Evolutionary conservation across 2,797 vertebrate genomes (phyloP).

Genomic region (Steatocranus sp.): DNA sequence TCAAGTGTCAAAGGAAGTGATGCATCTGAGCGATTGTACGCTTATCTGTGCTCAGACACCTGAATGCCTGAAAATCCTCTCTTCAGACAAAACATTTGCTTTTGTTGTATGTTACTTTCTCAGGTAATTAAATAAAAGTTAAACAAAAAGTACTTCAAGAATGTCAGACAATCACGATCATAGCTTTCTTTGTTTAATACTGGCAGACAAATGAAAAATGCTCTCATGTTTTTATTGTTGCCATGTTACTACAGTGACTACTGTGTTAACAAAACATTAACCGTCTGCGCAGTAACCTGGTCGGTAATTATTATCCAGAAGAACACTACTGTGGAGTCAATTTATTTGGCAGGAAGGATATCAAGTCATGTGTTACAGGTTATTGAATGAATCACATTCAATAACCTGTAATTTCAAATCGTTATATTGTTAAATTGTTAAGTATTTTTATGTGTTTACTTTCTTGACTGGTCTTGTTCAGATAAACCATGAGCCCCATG

Average conservation of each 20-base stretch:
- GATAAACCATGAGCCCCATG: background rate
- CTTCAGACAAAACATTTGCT: background rate
- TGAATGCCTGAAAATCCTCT: background rate
- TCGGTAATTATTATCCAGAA: slow-evolving; percentile 22
- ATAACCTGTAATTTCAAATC: background rate
- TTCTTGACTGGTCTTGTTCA: background rate
- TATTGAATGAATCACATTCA: background rate
- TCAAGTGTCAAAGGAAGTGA: background rate
- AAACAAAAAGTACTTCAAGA: background rate
- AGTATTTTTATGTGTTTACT: background rate
- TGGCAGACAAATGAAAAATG: background rate
- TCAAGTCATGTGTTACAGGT: background rate
- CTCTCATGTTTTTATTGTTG: background rate
- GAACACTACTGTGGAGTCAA: background rate
- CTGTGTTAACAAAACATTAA: slow-evolving; percentile 29
- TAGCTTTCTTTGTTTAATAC: background rate
- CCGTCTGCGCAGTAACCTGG: background rate
- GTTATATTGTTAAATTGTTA: background rate
- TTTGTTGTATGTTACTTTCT: background rate
- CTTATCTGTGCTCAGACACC: background rate
- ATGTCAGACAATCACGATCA: accelerated
- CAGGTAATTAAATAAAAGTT: background rate
- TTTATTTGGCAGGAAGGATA: background rate
- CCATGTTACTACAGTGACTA: background rate
- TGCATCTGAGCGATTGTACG: background rate